These are phyloP conservation scores for Trochalopteron elliotii DNA, from an alignment of 2,113 vertebrate species.

Conservation along the genomic window DNA sequence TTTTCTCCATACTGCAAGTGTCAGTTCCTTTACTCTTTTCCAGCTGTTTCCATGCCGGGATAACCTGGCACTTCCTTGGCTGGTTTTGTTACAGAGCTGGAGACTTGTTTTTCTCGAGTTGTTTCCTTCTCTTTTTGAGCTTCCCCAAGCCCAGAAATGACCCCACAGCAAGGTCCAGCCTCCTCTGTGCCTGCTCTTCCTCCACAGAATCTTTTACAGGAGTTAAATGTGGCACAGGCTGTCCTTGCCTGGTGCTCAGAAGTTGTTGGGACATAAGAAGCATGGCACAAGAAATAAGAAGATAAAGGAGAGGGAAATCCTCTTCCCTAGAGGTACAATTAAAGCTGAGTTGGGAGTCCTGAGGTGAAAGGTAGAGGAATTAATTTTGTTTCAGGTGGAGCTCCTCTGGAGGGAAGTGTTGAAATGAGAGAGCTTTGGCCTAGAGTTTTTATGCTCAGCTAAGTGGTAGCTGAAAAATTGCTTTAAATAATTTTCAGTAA, in stretches of 20 bases:
- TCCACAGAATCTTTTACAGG: neutral
- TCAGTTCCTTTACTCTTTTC: neutral
- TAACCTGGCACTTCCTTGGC: neutral
- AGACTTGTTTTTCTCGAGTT: neutral
- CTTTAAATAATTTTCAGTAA: slow-evolving; percentile 6
- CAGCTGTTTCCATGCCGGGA: neutral
- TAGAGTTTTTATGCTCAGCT: neutral
- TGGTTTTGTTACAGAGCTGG: neutral
- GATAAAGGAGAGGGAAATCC: neutral
- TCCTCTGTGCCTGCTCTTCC: rapidly evolving
- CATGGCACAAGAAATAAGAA: neutral
- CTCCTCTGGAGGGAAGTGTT: slow-evolving; percentile 10
- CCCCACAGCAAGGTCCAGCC: neutral
- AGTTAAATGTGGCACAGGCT: rapidly evolving
- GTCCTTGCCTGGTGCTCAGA: neutral
- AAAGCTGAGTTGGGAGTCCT: neutral
- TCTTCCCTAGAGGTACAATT: neutral
- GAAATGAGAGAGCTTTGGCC: neutral
- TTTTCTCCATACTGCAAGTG: neutral
- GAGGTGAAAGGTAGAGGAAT: neutral
- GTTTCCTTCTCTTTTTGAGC: neutral
- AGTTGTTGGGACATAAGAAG: neutral
- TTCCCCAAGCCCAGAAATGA: neutral
- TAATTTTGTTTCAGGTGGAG: slow-evolving; percentile 12
- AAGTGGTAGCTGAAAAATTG: neutral